Evolutionary conservation across 2,113 vertebrate genomes (phyloP).

Genomic region (Pangasianodon gigas): DNA sequence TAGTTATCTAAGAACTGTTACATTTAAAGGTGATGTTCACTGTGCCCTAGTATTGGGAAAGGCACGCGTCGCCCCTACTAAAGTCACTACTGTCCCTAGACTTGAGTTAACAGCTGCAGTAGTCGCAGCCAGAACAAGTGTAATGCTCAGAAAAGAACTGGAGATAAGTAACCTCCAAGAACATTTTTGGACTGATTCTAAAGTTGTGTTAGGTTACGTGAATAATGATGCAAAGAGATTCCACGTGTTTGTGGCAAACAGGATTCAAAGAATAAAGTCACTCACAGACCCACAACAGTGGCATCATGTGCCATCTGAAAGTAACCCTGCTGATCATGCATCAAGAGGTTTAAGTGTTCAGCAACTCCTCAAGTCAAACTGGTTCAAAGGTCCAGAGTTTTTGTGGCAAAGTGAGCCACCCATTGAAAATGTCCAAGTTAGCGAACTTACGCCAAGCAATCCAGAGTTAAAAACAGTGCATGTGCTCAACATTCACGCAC

Average conservation of each 20-base stretch:
- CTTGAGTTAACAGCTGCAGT: conserved; percentile 27
- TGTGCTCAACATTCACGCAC: neutral
- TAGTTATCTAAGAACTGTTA: neutral
- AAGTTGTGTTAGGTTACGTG: conserved; percentile 11
- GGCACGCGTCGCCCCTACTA: neutral
- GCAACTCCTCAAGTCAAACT: no score
- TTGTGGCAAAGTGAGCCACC: neutral
- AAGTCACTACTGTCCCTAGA: neutral
- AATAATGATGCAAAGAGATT: conserved; percentile 26
- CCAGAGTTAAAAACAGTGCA: neutral
- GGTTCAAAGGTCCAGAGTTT: no score
- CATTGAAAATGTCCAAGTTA: no score
- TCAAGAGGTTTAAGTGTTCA: neutral
- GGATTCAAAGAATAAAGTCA: no score
- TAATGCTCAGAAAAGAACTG: conserved; percentile 36
- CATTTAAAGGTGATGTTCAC: neutral
- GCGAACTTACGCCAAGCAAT: no score
- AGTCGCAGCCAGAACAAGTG: conserved; percentile 24
- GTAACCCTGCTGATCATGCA: neutral
- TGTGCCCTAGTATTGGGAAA: no score
- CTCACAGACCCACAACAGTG: no score
- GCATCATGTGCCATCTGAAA: neutral
- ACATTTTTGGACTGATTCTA: conserved; percentile 21
- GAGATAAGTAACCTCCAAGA: conserved; percentile 11
- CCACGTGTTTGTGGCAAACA: conserved; percentile 47